Evolutionary conservation across 2,797 vertebrate genomes (phyloP).

Genomic region (Mallotus villosus): DNA sequence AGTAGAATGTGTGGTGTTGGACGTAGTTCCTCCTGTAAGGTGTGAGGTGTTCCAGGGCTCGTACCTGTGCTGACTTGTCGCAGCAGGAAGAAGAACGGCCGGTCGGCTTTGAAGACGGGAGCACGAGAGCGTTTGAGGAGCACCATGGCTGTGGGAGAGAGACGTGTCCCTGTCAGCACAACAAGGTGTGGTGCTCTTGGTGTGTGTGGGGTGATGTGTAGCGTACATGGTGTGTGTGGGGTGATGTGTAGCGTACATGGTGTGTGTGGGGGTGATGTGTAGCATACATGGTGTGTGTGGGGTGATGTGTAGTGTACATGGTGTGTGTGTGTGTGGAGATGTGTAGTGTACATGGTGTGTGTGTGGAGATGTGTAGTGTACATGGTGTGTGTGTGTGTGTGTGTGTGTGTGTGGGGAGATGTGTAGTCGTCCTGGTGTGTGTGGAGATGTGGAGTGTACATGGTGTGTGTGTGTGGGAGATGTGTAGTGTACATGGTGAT

Average conservation of each 20-base stretch:
- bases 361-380: no score
- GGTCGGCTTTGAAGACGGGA: constrained; percentile 87
- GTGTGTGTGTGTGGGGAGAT: no score
- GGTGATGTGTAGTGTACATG: no score
- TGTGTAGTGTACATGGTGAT: background rate
- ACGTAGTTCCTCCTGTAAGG: no score
- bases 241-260: no score
- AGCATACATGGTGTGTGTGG: no score
- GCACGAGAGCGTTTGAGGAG: constrained; percentile 87
- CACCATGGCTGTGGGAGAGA: constrained; percentile 77
- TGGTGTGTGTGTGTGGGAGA: background rate
- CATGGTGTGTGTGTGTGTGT: no score
- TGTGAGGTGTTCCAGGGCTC: background rate
- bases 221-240: background rate
- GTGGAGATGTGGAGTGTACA: no score
- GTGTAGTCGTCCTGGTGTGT: no score
- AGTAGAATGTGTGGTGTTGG: no score
- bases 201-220: background rate
- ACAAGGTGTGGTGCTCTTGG: no score
- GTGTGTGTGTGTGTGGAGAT: background rate
- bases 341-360: background rate
- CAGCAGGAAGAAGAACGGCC: constrained; percentile 85
- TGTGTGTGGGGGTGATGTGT: no score
- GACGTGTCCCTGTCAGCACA: background rate
- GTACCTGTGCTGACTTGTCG: constrained; percentile 85